These are phyloP conservation scores for Latheticus oryzae DNA, from an alignment of 2,888 invertebrate species.

Conservation along the genomic window DNA sequence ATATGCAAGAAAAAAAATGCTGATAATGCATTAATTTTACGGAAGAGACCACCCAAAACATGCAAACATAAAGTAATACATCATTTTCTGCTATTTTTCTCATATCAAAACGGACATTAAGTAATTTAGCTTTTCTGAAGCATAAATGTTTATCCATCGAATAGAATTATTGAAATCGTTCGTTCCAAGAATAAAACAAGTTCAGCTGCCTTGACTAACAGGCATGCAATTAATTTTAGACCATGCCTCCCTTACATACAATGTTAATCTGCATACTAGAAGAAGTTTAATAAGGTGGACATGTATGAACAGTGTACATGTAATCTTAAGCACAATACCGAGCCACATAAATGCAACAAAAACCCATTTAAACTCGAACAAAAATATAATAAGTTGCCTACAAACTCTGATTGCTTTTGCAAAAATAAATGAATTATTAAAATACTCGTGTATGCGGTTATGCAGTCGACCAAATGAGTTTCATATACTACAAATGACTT, in stretches of 20 bases:
- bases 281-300: slow-evolving; percentile 55
- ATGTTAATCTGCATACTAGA: slow-evolving; percentile 52
- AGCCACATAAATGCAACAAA: slow-evolving; percentile 50
- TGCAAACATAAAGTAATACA: slow-evolving; percentile 6
- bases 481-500: too few species aligned
- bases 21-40: slow-evolving; percentile 23
- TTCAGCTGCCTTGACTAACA: slow-evolving; percentile 28
- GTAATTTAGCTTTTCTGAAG: slow-evolving; percentile 10
- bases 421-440: slow-evolving; percentile 57
- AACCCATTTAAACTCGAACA: slow-evolving; percentile 54
- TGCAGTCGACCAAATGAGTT: slow-evolving; percentile 26
- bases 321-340: slow-evolving; percentile 43
- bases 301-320: slow-evolving; percentile 48
- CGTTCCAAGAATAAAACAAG: slow-evolving; percentile 26
- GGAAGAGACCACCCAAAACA: slow-evolving; percentile 28
- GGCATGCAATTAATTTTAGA: slow-evolving; percentile 54
- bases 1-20: too few species aligned
- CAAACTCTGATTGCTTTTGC: slow-evolving; percentile 55
- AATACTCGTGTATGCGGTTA: slow-evolving; percentile 42
- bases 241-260: slow-evolving; percentile 48
- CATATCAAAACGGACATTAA: slow-evolving; percentile 10
- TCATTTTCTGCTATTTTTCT: neutral
- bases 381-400: slow-evolving; percentile 54
- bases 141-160: neutral
- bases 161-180: slow-evolving; percentile 21